Conservation (phyloP, 2,888 invertebrate species). For the Epinotia nisella region DNA sequence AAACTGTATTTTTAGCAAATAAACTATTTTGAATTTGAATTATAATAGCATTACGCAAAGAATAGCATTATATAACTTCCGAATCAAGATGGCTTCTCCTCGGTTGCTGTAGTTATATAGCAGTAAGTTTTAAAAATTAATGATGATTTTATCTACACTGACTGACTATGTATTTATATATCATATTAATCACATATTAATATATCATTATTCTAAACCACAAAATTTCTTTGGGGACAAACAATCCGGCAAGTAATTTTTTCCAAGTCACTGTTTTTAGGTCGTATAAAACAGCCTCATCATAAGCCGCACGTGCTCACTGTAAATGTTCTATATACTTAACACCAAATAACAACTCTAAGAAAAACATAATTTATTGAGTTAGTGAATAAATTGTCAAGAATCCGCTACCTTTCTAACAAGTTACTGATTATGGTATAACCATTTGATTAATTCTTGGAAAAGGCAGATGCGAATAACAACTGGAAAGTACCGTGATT, state of each 20-base stretch:
- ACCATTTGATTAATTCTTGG: constrained; percentile 29
- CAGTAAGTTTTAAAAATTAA: too few species aligned
- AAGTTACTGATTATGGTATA: constrained; percentile 19
- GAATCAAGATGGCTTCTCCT: too few species aligned
- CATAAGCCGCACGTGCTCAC: neutral
- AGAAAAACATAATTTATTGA: neutral
- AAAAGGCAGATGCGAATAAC: constrained; percentile 33
- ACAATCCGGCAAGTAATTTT: neutral
- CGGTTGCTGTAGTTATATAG: too few species aligned
- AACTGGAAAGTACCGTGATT: constrained; percentile 47
- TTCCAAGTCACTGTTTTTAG: too few species aligned
- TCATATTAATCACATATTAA: too few species aligned
- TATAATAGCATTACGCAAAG: neutral
- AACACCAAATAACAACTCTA: neutral
- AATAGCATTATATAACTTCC: neutral
- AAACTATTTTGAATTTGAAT: too few species aligned
- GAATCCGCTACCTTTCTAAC: constrained; percentile 23
- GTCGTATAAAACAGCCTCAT: too few species aligned
- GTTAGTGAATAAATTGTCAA: constrained; percentile 3
- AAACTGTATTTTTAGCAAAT: too few species aligned
- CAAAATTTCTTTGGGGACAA: neutral
- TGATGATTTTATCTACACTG: too few species aligned
- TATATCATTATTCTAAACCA: neutral
- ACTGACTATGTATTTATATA: too few species aligned
- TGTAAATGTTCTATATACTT: neutral